Conservation (phyloP, 2,797 vertebrate species). For the Echeneis naucrates region DNA sequence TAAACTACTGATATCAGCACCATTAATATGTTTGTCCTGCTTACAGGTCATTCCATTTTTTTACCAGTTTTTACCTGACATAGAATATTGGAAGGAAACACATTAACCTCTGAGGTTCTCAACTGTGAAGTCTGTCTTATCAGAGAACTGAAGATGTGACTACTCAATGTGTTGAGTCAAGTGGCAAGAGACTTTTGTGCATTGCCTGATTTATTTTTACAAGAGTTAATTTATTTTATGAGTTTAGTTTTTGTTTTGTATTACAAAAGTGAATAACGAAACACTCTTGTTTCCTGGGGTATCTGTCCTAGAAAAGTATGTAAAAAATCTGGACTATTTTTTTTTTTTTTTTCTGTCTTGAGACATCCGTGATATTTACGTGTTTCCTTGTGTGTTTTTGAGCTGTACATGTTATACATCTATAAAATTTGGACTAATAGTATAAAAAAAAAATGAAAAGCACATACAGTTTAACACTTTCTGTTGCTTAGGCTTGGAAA, state of each 20-base stretch:
- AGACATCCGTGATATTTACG: background rate
- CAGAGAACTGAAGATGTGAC: background rate
- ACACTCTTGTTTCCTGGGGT: no score
- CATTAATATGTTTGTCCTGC: conserved; percentile 85
- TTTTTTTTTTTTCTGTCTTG: background rate
- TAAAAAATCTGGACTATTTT: background rate
- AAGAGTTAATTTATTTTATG: no score
- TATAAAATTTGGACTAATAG: no score
- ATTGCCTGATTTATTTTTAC: background rate
- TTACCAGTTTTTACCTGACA: background rate
- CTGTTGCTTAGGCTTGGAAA: no score
- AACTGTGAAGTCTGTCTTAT: conserved; percentile 5
- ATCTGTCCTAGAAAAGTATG: no score
- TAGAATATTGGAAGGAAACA: no score
- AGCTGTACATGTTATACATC: background rate
- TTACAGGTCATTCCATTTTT: conserved; percentile 47
- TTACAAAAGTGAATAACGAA: no score
- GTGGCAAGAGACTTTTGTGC: background rate
- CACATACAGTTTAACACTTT: no score
- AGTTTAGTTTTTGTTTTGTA: no score
- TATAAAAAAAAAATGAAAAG: no score
- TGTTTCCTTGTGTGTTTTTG: background rate
- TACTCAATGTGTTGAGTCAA: background rate
- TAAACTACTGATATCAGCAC: conserved; percentile 99
- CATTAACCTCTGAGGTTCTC: no score